A percentile compares a stretch with the other conserved stretches of the same genome.
Conservation (phyloP, 2,888 invertebrate species). For the Caenorhabditis sulstoni region DNA sequence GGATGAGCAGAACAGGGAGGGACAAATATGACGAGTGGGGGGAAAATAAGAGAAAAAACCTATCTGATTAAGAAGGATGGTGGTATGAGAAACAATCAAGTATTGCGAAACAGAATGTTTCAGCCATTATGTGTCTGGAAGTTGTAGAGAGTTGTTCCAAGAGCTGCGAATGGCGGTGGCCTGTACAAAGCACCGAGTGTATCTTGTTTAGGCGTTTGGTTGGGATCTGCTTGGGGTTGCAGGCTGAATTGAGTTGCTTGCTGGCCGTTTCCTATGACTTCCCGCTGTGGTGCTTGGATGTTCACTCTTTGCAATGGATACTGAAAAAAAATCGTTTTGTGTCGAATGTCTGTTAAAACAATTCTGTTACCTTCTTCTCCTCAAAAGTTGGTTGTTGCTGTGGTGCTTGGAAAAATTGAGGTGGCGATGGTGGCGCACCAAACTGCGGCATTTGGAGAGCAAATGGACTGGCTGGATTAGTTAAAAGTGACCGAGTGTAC, state of each 20-base stretch:
- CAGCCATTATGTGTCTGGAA: constrained; percentile 62
- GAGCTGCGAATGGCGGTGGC: constrained; percentile 69
- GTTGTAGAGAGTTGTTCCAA: constrained; percentile 71
- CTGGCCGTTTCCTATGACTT: neutral
- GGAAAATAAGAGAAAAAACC: constrained; percentile 11
- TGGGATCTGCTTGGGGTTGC: constrained; percentile 39
- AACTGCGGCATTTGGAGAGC: constrained; percentile 39
- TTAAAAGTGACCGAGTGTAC: constrained; percentile 50
- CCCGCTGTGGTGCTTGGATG: constrained; percentile 59
- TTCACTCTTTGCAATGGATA: constrained; percentile 37
- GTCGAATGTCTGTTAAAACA: neutral
- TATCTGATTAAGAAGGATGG: neutral
- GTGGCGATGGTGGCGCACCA: constrained; percentile 44
- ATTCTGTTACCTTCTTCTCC: constrained; percentile 13
- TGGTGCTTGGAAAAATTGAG: constrained; percentile 33
- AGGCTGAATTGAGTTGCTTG: constrained; percentile 25
- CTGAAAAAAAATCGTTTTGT: constrained; percentile 7
- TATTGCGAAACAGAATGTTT: neutral
- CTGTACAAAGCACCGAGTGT: constrained; percentile 60
- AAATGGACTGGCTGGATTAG: constrained; percentile 55
- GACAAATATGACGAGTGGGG: constrained; percentile 8
- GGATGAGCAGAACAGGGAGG: constrained; percentile 45
- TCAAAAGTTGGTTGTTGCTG: constrained; percentile 24
- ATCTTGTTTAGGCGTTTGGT: constrained; percentile 54
- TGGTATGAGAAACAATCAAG: constrained; percentile 1